Evolutionary conservation across 2,797 vertebrate species (phyloP), one percentile per base, ranked within the genome.

Genomic region (Siniperca scherzeri): DNA sequence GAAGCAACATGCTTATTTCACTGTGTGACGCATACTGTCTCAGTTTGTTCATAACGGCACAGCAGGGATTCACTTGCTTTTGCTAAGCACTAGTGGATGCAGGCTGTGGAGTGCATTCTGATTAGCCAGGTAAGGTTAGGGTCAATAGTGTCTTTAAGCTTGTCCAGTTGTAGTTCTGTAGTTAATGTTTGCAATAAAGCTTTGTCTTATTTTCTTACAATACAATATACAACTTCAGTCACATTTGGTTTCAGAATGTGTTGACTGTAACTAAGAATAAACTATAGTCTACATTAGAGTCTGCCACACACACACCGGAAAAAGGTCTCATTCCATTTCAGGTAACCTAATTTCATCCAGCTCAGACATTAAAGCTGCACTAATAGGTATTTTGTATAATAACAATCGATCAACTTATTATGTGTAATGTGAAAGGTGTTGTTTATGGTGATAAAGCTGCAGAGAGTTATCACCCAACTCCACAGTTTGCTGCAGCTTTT

Each of bases 41-140:
- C 19, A 22, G 19, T 52, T 52, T 52, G 46, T 22, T 52, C 50
- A 11, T 22, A 53, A 53, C 9, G 4, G 44, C 73, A 65, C 52
- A 56, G 62, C 52, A 36, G 52, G 52, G 19, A 66, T 66, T 44
- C 25, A 59, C 19, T 60, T 38, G 70, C 44, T 36, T 62, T n/a
- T 19, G 46, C 46, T 74, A 33, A 53, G 33, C 48, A 53, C 38
- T 14, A 4, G 61, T 57, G 62, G 52, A 30, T 66, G 53, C 21
- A 67, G 52, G 4, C 30, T 46, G 55, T 57, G 42, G 53, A 25
- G 19, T n/a, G 11, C 8, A n/a, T 33, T n/a, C 38, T n/a, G 25
- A 8, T 46, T 13, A 44, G 50, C 38, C 13, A 21, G 14, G 42
- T 12, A 74, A 30, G 5, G 19, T 21, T 50, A 50, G 19, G 17